Evolutionary conservation across 2,888 invertebrate species (phyloP).

Genomic region (Tipula vernalis): DNA sequence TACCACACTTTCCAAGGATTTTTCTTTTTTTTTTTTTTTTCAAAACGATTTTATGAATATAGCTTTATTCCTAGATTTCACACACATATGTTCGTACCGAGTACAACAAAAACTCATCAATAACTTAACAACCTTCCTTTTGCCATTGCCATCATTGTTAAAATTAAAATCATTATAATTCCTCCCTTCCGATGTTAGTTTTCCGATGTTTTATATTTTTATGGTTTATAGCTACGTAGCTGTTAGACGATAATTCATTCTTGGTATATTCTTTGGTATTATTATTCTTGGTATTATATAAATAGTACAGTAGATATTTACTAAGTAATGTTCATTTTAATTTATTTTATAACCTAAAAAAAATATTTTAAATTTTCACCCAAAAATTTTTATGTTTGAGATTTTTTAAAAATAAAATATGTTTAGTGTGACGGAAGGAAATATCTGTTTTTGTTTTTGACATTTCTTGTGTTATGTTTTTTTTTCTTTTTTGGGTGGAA

Average conservation of each 20-base stretch:
- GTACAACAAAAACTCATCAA: not conserved
- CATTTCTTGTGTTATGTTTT: too few species aligned
- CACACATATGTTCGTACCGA: not conserved
- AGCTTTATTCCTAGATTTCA: too few species aligned
- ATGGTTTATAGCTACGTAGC: not conserved
- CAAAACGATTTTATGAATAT: too few species aligned
- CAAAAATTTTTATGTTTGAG: not conserved
- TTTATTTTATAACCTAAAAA: not conserved
- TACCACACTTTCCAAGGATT: too few species aligned
- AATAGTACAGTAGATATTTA: not conserved
- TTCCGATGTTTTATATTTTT: not conserved
- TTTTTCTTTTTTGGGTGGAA: too few species aligned
- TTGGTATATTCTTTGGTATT: not conserved
- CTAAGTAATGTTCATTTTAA: not conserved
- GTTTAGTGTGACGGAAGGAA: not conserved
- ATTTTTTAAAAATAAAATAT: not conserved
- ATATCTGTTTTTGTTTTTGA: not conserved
- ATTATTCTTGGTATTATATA: not conserved
- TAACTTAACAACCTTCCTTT: not conserved
- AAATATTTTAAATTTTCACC: not conserved
- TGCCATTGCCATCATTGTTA: not conserved
- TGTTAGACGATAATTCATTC: not conserved
- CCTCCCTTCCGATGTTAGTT: not conserved
- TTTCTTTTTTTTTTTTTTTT: too few species aligned
- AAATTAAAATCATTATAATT: not conserved